Evolutionary conservation across 2,113 vertebrate species (phyloP).

Genomic region (Toxotes chatareus): DNA sequence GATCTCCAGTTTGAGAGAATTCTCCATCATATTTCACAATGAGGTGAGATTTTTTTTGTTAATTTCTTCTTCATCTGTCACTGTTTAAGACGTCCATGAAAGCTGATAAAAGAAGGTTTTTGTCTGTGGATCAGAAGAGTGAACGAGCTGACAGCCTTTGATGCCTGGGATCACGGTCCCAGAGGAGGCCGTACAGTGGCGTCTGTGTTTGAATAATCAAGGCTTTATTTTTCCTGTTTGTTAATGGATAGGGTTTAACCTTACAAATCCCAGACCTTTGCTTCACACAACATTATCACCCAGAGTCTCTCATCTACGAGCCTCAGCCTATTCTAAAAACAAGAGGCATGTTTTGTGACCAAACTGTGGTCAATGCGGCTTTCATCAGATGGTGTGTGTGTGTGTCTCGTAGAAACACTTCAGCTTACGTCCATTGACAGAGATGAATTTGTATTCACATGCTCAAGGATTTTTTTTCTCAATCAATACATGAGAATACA

Average conservation of each 20-base stretch:
- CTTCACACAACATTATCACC: background rate
- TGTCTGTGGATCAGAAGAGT: background rate
- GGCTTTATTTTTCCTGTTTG: slow-evolving; percentile 74
- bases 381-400: background rate
- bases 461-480: background rate
- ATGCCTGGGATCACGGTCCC: slow-evolving; percentile 43
- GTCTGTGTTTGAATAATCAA: slow-evolving; percentile 61
- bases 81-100: background rate
- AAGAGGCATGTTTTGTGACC: background rate
- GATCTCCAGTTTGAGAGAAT: background rate
- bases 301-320: background rate
- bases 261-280: slow-evolving; percentile 71
- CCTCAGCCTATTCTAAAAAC: background rate
- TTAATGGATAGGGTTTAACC: slow-evolving; percentile 75
- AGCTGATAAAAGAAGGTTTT: background rate
- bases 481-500: slow-evolving; percentile 11
- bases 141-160: slow-evolving; percentile 27
- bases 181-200: background rate
- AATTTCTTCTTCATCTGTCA: background rate
- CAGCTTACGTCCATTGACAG: background rate
- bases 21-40: background rate
- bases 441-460: background rate
- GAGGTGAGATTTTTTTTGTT: background rate
- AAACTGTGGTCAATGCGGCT: background rate
- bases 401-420: no score